Percentiles rank a stretch among this genome's conserved stretches.
Evolutionary conservation across 2,113 vertebrate species (phyloP).

Genomic region (Dicentrarchus labrax): DNA sequence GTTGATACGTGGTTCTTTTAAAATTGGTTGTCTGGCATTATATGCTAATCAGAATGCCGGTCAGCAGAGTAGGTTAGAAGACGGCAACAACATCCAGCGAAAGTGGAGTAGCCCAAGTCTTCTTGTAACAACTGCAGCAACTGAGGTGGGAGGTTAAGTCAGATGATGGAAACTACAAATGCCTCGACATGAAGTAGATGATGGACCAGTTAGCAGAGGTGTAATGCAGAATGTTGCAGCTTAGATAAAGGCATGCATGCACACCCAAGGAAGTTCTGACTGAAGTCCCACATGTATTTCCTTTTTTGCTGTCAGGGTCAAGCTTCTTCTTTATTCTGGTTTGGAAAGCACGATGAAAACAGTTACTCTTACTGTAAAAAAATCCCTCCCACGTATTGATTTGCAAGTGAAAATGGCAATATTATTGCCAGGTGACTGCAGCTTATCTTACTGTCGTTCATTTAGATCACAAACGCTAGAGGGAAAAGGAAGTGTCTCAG

Average conservation of each 20-base stretch:
- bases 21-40: constrained; percentile 52
- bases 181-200: constrained; percentile 1
- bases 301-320: constrained; percentile 9
- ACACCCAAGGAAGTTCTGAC: not conserved
- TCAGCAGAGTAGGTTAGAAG: constrained; percentile 31
- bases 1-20: constrained; percentile 62
- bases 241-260: constrained; percentile 9
- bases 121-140: constrained; percentile 22
- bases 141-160: constrained; percentile 11
- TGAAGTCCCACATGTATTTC: constrained; percentile 8
- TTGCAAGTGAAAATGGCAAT: not conserved
- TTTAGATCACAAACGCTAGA: constrained; percentile 19
- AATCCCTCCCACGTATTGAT: not conserved
- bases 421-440: not conserved
- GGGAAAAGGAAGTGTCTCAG: constrained; percentile 12
- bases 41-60: constrained; percentile 57
- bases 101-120: not conserved
- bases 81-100: not conserved
- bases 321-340: constrained; percentile 13
- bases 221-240: not conserved
- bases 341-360: not conserved
- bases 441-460: constrained; percentile 4
- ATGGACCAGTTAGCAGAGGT: constrained; percentile 13
- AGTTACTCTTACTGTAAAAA: constrained; percentile 1
- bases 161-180: constrained; percentile 11